Conservation (phyloP, 2,797 vertebrate species). For the Myiotriccus ornatus region DNA sequence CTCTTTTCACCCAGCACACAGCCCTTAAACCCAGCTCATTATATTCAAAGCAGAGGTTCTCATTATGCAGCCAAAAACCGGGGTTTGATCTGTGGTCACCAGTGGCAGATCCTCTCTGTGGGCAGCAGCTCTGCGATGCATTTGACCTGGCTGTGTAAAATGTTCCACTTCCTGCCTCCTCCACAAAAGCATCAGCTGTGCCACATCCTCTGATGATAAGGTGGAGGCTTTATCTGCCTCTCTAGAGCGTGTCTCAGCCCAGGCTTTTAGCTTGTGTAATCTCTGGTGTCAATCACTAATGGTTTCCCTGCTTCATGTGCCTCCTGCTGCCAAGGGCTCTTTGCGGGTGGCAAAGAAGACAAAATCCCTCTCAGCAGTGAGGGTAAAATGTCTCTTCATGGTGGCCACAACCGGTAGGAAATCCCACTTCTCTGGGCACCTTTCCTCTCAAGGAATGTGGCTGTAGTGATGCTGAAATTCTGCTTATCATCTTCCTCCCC, state of each 20-base stretch:
- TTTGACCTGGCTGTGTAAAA: neutral
- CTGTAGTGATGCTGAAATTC: neutral
- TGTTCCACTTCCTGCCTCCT: neutral
- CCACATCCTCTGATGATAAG: conserved; percentile 2
- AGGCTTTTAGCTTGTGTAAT: neutral
- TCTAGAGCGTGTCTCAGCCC: neutral
- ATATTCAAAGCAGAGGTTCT: neutral
- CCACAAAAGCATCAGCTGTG: neutral
- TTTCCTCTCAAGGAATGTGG: neutral
- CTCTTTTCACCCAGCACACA: neutral
- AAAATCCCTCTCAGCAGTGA: neutral
- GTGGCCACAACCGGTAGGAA: neutral
- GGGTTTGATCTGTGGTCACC: neutral
- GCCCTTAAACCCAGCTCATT: neutral
- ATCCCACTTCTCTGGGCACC: neutral
- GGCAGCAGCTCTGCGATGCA: neutral
- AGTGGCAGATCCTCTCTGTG: neutral
- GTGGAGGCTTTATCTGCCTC: neutral
- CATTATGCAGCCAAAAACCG: neutral
- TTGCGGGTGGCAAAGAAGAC: neutral
- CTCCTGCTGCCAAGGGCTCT: neutral
- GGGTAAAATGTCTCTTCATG: neutral
- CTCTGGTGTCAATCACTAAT: neutral
- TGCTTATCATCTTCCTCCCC: neutral
- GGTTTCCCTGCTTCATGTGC: neutral